Conservation (phyloP, 2,797 vertebrate species). For the Galagoides demidoff region DNA sequence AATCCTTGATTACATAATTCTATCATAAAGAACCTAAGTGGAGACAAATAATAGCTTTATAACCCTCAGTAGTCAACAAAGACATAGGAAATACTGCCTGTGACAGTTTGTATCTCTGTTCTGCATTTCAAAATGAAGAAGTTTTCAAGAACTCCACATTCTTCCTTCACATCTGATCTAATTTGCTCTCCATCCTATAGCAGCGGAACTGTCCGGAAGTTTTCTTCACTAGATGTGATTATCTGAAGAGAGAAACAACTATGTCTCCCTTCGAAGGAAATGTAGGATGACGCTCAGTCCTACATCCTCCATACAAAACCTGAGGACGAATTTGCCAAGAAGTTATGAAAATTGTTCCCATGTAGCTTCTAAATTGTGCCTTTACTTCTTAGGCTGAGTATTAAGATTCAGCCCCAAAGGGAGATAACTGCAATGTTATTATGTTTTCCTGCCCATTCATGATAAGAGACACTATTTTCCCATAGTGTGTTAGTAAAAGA, state of each 20-base stretch:
- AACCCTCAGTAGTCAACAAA: conserved; percentile 2
- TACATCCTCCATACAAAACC: conserved; percentile 4
- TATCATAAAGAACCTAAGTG: conserved; percentile 12
- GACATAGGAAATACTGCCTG: neutral
- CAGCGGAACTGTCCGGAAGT: neutral
- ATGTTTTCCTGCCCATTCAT: neutral
- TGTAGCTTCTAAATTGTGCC: neutral
- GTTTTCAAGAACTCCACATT: neutral
- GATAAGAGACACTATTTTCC: conserved; percentile 33
- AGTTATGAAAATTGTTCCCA: conserved; percentile 40
- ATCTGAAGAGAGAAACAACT: neutral
- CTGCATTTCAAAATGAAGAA: conserved; percentile 32
- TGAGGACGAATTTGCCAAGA: neutral
- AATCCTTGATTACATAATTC: conserved; percentile 32
- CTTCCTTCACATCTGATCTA: neutral
- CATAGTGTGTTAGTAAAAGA: conserved; percentile 8
- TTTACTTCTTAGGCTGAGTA: conserved; percentile 30
- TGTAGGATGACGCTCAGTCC: neutral
- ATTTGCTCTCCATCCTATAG: neutral
- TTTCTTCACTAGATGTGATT: conserved; percentile 38
- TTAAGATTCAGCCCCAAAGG: neutral
- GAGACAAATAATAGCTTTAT: conserved; percentile 7
- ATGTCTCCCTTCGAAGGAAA: conserved; percentile 26
- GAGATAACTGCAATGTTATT: neutral
- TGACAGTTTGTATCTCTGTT: conserved; percentile 13